Conservation (phyloP, 2,888 invertebrate species). For the Eutolmus rufibarbis region DNA sequence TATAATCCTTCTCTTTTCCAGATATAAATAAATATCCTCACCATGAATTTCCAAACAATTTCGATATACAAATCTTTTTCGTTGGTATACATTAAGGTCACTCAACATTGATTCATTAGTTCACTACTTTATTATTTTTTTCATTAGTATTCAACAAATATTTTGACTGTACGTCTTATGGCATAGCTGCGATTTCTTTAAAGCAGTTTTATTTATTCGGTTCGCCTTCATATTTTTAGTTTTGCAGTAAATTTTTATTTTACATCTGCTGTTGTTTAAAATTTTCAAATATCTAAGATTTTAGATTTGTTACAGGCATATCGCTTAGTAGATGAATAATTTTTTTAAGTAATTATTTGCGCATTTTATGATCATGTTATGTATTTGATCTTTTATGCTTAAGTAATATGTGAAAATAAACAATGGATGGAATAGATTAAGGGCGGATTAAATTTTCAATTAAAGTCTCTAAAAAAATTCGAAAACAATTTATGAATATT, state of each 20-base stretch:
- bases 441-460: not conserved
- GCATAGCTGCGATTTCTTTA: not conserved
- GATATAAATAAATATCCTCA: conserved; percentile 11
- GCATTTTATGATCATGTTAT: not conserved
- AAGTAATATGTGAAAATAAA: not conserved
- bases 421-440: not conserved
- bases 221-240: not conserved
- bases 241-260: not conserved
- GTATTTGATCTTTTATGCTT: not conserved
- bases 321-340: not conserved
- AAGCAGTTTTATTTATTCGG: not conserved
- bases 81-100: conserved; percentile 53
- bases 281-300: not conserved
- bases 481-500: too few species aligned
- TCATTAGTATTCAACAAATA: not conserved
- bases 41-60: not conserved
- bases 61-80: conserved; percentile 21
- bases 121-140: not conserved
- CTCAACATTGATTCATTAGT: conserved; percentile 50
- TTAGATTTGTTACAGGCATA: not conserved
- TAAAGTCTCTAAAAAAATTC: not conserved
- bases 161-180: not conserved
- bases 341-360: not conserved
- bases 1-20: not conserved
- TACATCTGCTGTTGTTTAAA: not conserved